Base-by-base conservation (phyloP, 2,113 vertebrate species). In the Ptyas mucosa region DNA sequence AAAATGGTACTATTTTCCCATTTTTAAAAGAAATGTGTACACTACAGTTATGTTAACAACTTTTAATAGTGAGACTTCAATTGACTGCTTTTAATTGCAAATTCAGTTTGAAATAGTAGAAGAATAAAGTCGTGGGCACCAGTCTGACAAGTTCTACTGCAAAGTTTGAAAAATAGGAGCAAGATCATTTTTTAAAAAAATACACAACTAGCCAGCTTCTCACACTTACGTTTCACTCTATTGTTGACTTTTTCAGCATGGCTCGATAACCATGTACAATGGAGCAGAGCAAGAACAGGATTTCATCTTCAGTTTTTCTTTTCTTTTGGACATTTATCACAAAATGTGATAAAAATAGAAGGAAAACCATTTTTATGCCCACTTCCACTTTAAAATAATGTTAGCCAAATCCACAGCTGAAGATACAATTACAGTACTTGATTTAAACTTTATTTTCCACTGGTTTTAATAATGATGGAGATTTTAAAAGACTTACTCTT, bases 401-500 rank as follows among this genome's bases (percentile, higher is more conserved):
- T 52, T 87, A 87, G 53, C 81, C 23, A 58, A 87, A 87, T 57
- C 52, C 26, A 49, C 54, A 87, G 49, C 26, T 49, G 39, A 90
- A 69, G 46, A 10, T 69, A 69, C 49, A 20, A 29, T 34, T 29
- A 86, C 81, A 4, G 7, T 54, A 39, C 15, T 49, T n/a, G 90
- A n/a, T 57, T 91, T 86, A 58, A 91, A 91, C 24, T 18, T 86
- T 51, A 49, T 57, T 91, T 20, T 26, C 15, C 39, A 21, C 12
- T 91, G 43, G 29, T 18, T 86, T 86, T 46, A 58, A 49, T 86
- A 46, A 49, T 26, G 81, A 18, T 12, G 21, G 15, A 85, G 34
- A 20, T 81, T 81, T 81, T 20, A 81, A 43, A 81, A 81, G 7
- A 91, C 29, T 95, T 95, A 54, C 58, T 61, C 90, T 95, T 95